Conservation (phyloP, 2,888 invertebrate species). For the Troides oblongomaculatus region DNA sequence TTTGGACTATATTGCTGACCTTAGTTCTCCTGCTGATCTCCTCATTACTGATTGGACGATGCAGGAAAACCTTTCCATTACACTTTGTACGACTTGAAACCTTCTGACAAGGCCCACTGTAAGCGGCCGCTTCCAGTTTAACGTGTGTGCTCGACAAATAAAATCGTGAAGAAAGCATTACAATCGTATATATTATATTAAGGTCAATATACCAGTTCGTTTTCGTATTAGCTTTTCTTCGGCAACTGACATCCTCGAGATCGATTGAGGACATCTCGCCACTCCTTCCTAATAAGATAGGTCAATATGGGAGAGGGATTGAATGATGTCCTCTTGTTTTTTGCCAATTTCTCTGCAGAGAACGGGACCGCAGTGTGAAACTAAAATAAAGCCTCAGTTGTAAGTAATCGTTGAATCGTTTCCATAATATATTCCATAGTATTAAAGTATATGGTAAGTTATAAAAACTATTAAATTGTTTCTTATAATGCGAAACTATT, state of each 20-base stretch:
- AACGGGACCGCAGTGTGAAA: background rate
- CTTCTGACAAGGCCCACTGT: too few species aligned
- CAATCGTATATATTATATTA: constrained; percentile 23
- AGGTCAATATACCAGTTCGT: constrained; percentile 13
- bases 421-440: background rate
- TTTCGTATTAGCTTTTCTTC: constrained; percentile 15
- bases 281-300: constrained; percentile 17
- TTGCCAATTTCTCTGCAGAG: background rate
- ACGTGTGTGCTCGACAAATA: background rate
- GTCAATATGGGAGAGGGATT: constrained; percentile 9
- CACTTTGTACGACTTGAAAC: too few species aligned
- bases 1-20: too few species aligned
- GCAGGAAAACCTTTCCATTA: too few species aligned
- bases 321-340: background rate
- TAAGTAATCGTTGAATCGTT: background rate
- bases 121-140: too few species aligned
- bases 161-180: background rate
- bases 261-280: constrained; percentile 9
- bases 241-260: constrained; percentile 9
- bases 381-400: background rate
- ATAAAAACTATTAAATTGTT: too few species aligned
- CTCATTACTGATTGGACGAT: too few species aligned
- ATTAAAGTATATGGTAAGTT: background rate
- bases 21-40: too few species aligned
- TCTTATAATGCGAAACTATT: too few species aligned